A percentile compares a stretch with the other conserved stretches of the same genome.
phyloP scores from a whole-genome alignment of 2,797 vertebrate genomes.

The Lepidocolaptes lacrymiger region DNA sequence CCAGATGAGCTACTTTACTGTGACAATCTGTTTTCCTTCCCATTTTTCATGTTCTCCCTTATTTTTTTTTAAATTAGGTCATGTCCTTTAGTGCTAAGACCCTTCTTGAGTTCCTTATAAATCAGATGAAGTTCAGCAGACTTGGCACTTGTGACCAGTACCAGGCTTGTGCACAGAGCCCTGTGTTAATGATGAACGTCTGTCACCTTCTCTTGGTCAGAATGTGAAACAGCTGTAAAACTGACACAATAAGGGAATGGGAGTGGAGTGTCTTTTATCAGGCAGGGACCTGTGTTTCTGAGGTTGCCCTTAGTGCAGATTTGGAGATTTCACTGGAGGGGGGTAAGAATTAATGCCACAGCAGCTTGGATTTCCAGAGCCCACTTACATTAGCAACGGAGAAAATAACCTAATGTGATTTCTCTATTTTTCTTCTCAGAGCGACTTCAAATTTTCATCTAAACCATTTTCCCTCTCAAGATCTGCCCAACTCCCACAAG shows the following conservation, averaged over 20 bases:
- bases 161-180: background rate
- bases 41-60: background rate
- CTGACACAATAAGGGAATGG: background rate
- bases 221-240: background rate
- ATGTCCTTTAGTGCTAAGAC: background rate
- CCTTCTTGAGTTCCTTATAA: background rate
- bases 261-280: accelerated
- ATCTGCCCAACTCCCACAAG: background rate
- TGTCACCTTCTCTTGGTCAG: background rate
- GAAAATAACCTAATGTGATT: background rate
- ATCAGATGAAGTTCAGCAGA: background rate
- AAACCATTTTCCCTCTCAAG: background rate
- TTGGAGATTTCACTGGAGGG: background rate
- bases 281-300: background rate
- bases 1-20: background rate
- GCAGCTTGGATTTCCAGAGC: background rate
- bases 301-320: background rate
- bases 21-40: background rate
- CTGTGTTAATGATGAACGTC: background rate
- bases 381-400: background rate
- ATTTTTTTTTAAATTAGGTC: background rate
- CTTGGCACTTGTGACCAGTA: background rate
- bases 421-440: background rate
- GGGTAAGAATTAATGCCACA: background rate
- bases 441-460: background rate